Evolutionary conservation across 35 echinoderm and acorn worm species (phyloP).

Genomic region (Apostichopus parvimensis): DNA sequence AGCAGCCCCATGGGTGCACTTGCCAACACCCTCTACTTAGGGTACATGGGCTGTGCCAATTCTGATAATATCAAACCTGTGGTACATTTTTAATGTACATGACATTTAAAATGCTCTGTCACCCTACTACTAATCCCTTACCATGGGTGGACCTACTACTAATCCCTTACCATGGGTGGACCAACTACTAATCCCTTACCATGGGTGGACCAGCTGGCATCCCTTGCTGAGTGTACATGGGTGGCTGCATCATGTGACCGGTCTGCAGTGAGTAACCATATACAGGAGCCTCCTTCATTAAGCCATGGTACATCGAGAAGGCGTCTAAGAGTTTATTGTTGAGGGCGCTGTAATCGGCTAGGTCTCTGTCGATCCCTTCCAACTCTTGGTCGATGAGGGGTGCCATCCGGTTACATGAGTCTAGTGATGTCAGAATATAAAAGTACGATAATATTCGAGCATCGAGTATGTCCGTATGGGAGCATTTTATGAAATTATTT

Average conservation of each 20-base stretch:
- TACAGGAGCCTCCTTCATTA: slow-evolving; percentile 97
- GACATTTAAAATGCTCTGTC: background rate
- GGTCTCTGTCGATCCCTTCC: slow-evolving; percentile 88
- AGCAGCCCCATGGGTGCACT: background rate
- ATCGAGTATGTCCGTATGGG: no score
- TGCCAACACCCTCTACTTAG: background rate
- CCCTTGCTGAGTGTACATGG: slow-evolving; percentile 27
- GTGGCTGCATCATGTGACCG: background rate
- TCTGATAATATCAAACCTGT: slow-evolving; percentile 6
- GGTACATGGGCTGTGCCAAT: background rate
- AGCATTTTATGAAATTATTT: no score
- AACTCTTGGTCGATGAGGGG: slow-evolving; percentile 94
- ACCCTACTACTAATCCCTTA: background rate
- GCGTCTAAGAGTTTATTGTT: slow-evolving; percentile 85
- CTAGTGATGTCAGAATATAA: slow-evolving; percentile 24
- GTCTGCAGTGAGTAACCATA: slow-evolving; percentile 90
- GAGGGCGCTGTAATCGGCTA: slow-evolving; percentile 78
- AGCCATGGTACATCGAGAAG: slow-evolving; percentile 88
- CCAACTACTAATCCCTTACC: background rate
- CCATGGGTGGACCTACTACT: no score
- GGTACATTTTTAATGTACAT: background rate
- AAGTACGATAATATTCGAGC: no score
- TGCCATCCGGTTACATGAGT: slow-evolving; percentile 90
- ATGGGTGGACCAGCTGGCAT: slow-evolving; percentile 16
- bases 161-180: no score